Conservation (phyloP, 2,113 vertebrate species). For the Corynorhinus townsendii region DNA sequence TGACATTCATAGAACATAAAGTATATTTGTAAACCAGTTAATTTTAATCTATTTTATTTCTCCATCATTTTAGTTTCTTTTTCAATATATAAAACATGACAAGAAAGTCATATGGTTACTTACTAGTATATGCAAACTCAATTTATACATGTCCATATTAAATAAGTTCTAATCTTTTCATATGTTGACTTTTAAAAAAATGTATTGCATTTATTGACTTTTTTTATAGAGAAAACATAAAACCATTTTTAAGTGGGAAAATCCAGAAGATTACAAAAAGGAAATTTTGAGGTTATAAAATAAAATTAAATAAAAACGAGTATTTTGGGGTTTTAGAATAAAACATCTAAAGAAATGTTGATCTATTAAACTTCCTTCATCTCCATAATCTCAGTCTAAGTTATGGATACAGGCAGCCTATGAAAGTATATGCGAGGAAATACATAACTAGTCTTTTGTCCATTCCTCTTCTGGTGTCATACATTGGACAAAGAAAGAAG, state of each 20-base stretch:
- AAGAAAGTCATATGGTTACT: not conserved
- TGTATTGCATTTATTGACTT: not conserved
- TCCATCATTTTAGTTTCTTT: not conserved
- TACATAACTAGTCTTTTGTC: not conserved
- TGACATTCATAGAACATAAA: not conserved
- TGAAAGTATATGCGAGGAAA: not conserved
- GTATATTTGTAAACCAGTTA: not conserved
- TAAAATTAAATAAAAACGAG: not conserved
- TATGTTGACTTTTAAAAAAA: not conserved
- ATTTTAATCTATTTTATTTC: not conserved
- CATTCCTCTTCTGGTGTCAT: not conserved
- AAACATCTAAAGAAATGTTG: not conserved
- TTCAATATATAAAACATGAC: not conserved
- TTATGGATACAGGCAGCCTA: not conserved
- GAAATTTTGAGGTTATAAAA: not conserved
- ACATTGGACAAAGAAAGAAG: not conserved
- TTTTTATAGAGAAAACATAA: not conserved
- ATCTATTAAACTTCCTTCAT: not conserved
- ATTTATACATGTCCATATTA: not conserved
- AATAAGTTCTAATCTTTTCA: not conserved
- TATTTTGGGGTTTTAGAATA: not conserved
- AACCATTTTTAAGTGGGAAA: constrained; percentile 1
- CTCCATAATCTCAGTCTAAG: not conserved
- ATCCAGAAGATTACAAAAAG: constrained; percentile 38
- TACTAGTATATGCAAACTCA: not conserved